Conservation (phyloP, 2,797 vertebrate species). For the Rhinogobio ventralis region DNA sequence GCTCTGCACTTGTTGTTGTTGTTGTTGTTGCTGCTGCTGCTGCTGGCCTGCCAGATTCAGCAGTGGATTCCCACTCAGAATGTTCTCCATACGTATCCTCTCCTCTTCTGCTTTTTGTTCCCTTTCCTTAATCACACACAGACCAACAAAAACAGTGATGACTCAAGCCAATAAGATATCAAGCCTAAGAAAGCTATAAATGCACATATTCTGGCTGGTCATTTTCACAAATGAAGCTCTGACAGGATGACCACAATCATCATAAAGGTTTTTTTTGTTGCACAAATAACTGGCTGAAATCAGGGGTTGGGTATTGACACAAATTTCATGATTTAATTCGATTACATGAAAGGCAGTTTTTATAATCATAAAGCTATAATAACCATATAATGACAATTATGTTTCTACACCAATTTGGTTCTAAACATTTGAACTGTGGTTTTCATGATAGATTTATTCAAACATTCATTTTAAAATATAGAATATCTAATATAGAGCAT, state of each 20-base stretch:
- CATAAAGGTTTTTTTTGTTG: neutral
- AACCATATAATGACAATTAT: neutral
- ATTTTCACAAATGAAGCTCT: neutral
- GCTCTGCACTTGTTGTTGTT: constrained; percentile 77
- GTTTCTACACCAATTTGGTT: neutral
- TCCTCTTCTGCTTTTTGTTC: constrained; percentile 99
- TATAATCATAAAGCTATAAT: neutral
- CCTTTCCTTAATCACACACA: constrained; percentile 81
- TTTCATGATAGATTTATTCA: neutral
- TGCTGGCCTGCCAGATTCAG: constrained; percentile 92
- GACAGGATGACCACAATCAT: neutral
- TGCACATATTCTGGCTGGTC: neutral
- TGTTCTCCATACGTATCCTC: constrained; percentile 98
- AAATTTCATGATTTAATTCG: neutral
- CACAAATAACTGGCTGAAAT: neutral
- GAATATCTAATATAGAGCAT: too few species aligned
- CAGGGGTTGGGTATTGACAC: neutral
- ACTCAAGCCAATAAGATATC: neutral
- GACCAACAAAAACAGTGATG: constrained; percentile 16
- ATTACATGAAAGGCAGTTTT: neutral
- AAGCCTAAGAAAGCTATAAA: neutral
- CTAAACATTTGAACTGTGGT: neutral
- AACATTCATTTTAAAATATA: neutral
- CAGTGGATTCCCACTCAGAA: constrained; percentile 95
- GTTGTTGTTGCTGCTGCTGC: constrained; percentile 67